Percentiles rank a stretch among this genome's conserved stretches.
Evolutionary conservation across 2,888 invertebrate genomes (phyloP).

Genomic region (Plagodis pulveraria): DNA sequence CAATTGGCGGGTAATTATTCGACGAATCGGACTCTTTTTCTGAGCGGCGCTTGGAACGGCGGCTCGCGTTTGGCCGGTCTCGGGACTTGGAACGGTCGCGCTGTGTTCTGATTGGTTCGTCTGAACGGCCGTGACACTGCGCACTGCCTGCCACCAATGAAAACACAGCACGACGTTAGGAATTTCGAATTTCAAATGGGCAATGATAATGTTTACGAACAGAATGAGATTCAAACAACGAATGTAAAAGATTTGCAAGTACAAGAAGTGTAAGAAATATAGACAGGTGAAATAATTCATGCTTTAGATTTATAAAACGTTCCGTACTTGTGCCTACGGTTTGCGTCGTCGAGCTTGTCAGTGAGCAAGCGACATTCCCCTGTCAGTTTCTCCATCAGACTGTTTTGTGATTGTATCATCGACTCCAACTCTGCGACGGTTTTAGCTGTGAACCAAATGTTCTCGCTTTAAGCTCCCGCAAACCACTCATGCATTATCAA

Average conservation of each 20-base stretch:
- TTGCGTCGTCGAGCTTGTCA: constrained; percentile 95
- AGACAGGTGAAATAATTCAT: constrained; percentile 51
- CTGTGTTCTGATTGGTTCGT: constrained; percentile 85
- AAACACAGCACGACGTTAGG: constrained; percentile 85
- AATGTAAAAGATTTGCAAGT: constrained; percentile 32
- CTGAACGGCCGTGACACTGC: constrained; percentile 83
- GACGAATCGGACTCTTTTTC: constrained; percentile 86
- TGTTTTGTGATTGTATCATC: constrained; percentile 95
- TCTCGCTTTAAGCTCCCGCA: constrained; percentile 71
- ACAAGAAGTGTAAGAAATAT: constrained; percentile 41
- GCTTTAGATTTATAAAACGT: constrained; percentile 65
- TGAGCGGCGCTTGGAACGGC: constrained; percentile 77
- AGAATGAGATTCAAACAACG: constrained; percentile 20
- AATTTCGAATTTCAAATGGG: constrained; percentile 64
- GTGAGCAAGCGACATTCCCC: constrained; percentile 95
- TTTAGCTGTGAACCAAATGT: constrained; percentile 89
- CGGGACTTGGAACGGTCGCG: constrained; percentile 76
- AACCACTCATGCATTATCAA: constrained; percentile 36
- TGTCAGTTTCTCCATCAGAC: constrained; percentile 96
- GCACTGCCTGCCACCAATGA: constrained; percentile 84
- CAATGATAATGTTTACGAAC: constrained; percentile 64
- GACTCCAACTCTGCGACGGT: constrained; percentile 95
- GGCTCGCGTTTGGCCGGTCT: constrained; percentile 64
- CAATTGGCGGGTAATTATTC: constrained; percentile 78
- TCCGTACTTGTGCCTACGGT: constrained; percentile 94